Evolutionary conservation across 2,113 vertebrate species (phyloP).

Genomic region (Nothocercus julius): DNA sequence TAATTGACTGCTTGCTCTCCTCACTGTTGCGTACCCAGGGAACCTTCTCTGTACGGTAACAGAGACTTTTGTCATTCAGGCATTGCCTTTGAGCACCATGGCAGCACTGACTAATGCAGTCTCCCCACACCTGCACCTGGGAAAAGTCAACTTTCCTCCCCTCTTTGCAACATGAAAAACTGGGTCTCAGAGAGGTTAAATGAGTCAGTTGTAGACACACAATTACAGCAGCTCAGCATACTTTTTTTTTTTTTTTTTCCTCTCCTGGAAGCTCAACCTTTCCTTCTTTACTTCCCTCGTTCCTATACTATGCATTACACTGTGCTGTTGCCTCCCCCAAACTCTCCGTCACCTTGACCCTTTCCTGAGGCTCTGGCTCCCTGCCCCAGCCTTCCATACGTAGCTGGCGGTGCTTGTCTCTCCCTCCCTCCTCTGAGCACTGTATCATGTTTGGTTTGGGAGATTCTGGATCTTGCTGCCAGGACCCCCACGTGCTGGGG

Average conservation of each 20-base stretch:
- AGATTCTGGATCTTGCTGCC: neutral
- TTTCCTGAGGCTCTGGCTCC: neutral
- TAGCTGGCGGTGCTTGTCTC: neutral
- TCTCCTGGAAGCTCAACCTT: neutral
- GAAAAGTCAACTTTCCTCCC: neutral
- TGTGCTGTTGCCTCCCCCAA: neutral
- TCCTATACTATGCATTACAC: rapidly evolving
- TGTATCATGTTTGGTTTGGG: neutral
- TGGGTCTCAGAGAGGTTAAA: neutral
- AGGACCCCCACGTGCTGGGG: neutral
- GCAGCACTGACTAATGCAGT: neutral
- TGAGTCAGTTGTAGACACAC: neutral
- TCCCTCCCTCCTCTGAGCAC: rapidly evolving
- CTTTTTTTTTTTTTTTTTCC: neutral
- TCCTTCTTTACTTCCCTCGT: neutral
- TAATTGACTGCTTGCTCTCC: neutral
- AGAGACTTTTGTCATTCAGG: neutral
- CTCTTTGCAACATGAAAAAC: neutral
- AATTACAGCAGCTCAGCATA: neutral
- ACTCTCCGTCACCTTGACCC: neutral
- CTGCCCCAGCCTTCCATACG: neutral
- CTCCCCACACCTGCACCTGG: neutral
- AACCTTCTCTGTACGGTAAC: neutral
- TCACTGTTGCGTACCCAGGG: neutral
- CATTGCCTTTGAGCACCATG: neutral